Conservation (phyloP, 2,888 invertebrate genomes). For the Drosophila robusta region DNA sequence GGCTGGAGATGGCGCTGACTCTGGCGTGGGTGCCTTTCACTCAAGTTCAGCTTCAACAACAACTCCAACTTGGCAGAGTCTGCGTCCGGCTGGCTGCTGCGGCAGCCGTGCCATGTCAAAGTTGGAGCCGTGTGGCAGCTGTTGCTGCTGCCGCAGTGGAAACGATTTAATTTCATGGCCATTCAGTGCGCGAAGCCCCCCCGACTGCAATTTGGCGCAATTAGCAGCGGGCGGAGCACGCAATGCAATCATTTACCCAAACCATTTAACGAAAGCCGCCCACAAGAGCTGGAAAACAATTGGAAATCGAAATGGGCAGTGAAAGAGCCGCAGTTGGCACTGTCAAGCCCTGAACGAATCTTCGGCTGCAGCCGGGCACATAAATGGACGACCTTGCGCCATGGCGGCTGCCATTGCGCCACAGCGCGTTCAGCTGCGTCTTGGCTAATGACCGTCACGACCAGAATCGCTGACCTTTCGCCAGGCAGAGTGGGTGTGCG, state of each 20-base stretch:
- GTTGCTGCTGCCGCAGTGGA: slow-evolving; percentile 46
- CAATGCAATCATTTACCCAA: slow-evolving; percentile 48
- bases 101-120: slow-evolving; percentile 68
- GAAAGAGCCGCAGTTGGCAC: slow-evolving; percentile 26
- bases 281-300: slow-evolving; percentile 28
- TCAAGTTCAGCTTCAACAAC: slow-evolving; percentile 38
- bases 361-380: slow-evolving; percentile 27
- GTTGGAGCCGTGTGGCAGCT: slow-evolving; percentile 41
- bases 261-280: slow-evolving; percentile 31
- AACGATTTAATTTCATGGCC: slow-evolving; percentile 75
- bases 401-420: slow-evolving; percentile 40
- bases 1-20: slow-evolving; percentile 8
- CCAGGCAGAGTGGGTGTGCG: slow-evolving; percentile 15
- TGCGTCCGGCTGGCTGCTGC: slow-evolving; percentile 46
- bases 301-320: slow-evolving; percentile 42
- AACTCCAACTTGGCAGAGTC: slow-evolving; percentile 19
- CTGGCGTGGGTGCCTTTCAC: slow-evolving; percentile 77
- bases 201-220: slow-evolving; percentile 63
- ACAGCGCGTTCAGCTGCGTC: slow-evolving; percentile 25
- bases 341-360: neutral
- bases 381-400: slow-evolving; percentile 57
- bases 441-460: slow-evolving; percentile 52
- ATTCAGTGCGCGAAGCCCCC: slow-evolving; percentile 50
- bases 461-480: slow-evolving; percentile 68
- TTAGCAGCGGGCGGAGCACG: slow-evolving; percentile 54